These are phyloP conservation scores for Anguilla anguilla DNA, from an alignment of 2,797 vertebrate genomes.

Conservation along the genomic window DNA sequence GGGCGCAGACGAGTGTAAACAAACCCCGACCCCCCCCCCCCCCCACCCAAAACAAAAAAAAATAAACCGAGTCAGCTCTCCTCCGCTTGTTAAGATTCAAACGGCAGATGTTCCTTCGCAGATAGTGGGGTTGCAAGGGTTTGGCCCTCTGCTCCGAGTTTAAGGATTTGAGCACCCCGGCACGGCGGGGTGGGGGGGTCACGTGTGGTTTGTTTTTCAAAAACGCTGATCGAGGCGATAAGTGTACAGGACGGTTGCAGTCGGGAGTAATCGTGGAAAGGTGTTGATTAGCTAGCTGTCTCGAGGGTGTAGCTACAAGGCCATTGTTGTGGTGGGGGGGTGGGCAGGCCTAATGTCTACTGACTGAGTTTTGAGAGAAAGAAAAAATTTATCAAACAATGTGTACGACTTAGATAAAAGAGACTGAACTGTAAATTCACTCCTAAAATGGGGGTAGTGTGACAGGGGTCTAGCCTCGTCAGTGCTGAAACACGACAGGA, in stretches of 20 bases:
- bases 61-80: not conserved
- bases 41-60: no score
- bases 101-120: constrained; percentile 44
- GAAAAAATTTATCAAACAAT: constrained; percentile 58
- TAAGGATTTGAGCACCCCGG: constrained; percentile 25
- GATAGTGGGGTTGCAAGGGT: constrained; percentile 42
- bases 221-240: constrained; percentile 51
- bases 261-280: not conserved
- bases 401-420: constrained; percentile 70
- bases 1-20: constrained; percentile 4
- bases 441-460: not conserved
- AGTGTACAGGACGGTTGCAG: not conserved
- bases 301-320: constrained; percentile 17
- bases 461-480: not conserved
- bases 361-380: constrained; percentile 4
- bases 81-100: constrained; percentile 11
- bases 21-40: not conserved
- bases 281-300: not conserved
- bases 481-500: not conserved
- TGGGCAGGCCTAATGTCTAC: not conserved
- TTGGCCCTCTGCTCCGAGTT: constrained; percentile 42
- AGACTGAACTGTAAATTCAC: constrained; percentile 67
- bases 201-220: not conserved
- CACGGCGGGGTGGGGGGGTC: not conserved
- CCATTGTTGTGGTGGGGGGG: not conserved